Percentiles rank a stretch among this genome's conserved stretches.
Evolutionary conservation across 1,140 invertebrate species (phyloP).

Genomic region (Oreohelix idahoensis): DNA sequence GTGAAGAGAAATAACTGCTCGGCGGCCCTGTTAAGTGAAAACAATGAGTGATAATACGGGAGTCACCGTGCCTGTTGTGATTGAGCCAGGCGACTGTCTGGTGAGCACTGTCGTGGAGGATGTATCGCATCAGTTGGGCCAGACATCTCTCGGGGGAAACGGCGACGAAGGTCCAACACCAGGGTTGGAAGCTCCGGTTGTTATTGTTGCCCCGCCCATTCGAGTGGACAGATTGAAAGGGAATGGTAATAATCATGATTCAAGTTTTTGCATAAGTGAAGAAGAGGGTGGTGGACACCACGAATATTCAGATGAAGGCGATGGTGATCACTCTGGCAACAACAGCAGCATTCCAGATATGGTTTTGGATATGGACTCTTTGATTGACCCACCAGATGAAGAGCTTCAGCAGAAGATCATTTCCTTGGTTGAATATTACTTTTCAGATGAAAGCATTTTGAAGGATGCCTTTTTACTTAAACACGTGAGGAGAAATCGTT

Average conservation of each 20-base stretch:
- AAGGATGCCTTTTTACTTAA: constrained; percentile 96
- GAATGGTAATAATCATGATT: constrained; percentile 44
- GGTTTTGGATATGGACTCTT: constrained; percentile 34
- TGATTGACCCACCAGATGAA: constrained; percentile 67
- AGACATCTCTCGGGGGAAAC: constrained; percentile 47
- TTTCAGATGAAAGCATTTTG: constrained; percentile 93
- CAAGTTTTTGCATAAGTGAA: constrained; percentile 61
- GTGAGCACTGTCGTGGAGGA: constrained; percentile 50
- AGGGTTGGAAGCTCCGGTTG: constrained; percentile 48
- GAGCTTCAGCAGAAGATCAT: constrained; percentile 68
- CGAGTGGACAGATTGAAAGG: constrained; percentile 66
- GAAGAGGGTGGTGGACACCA: constrained; percentile 57
- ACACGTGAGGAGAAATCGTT: constrained; percentile 93
- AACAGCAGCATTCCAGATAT: constrained; percentile 42
- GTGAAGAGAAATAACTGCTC: constrained; percentile 43
- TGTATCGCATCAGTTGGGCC: constrained; percentile 44
- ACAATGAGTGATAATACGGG: constrained; percentile 38
- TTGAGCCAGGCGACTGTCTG: constrained; percentile 35
- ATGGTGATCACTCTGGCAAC: constrained; percentile 52
- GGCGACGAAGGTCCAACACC: constrained; percentile 54
- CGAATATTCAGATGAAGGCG: constrained; percentile 53
- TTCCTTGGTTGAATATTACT: constrained; percentile 82
- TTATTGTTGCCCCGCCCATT: constrained; percentile 47
- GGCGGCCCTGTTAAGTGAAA: constrained; percentile 35
- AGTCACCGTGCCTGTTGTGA: constrained; percentile 35